Percentiles rank a stretch among this genome's conserved stretches.
Evolutionary conservation across 2,888 invertebrate species (phyloP).

Genomic region (Lasioglossum villosulum): DNA sequence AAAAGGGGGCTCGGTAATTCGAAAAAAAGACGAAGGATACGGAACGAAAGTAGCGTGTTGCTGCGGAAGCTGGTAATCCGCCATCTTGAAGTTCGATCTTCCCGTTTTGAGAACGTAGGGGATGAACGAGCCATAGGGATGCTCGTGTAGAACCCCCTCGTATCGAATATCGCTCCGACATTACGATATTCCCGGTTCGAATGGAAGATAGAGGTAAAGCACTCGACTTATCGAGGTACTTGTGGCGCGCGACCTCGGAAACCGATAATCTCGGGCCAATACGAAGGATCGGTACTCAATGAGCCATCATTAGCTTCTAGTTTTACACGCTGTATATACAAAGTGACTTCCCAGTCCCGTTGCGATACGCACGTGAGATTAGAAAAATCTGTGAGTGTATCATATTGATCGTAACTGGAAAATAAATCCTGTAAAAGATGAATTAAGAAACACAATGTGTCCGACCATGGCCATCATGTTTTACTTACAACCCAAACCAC

Average conservation of each 20-base stretch:
- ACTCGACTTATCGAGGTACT: conserved; percentile 10
- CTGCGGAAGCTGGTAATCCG: conserved; percentile 10
- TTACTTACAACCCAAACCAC: background rate
- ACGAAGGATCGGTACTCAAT: conserved; percentile 18
- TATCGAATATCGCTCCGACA: conserved; percentile 21
- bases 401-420: no score
- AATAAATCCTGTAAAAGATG: background rate
- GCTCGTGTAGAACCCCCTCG: background rate
- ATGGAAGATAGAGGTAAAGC: conserved; percentile 9
- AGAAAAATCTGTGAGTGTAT: no score
- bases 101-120: background rate
- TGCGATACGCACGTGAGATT: background rate
- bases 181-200: conserved; percentile 11
- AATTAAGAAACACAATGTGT: background rate
- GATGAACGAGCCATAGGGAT: conserved; percentile 4
- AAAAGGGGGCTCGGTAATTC: background rate
- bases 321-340: background rate
- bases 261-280: background rate
- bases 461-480: background rate
- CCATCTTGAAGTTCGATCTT: conserved; percentile 11
- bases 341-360: background rate
- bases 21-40: background rate
- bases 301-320: conserved; percentile 13
- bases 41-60: background rate
- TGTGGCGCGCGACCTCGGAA: background rate